Evolutionary conservation across 2,797 vertebrate species (phyloP).

Genomic region (Intellagama lesueurii): DNA sequence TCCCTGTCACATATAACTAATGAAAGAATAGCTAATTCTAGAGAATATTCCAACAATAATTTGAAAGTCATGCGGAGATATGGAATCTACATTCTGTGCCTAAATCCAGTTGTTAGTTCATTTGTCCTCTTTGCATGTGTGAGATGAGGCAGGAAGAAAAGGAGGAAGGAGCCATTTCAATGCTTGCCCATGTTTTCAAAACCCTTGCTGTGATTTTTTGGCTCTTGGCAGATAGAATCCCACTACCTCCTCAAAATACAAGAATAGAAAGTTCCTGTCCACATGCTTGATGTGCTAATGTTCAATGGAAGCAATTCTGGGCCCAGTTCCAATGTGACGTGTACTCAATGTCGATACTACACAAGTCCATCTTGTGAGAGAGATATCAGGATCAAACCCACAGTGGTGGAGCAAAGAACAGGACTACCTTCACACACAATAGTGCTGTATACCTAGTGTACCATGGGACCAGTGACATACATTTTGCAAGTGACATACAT

Average conservation of each 20-base stretch:
- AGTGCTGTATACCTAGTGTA: no score
- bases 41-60: not conserved
- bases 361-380: not conserved
- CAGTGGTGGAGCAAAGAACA: not conserved
- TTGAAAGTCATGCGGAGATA: no score
- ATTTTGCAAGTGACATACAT: not conserved
- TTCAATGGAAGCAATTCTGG: not conserved
- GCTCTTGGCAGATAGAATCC: not conserved
- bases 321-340: not conserved
- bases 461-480: not conserved
- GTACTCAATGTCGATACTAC: not conserved
- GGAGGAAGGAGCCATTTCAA: not conserved
- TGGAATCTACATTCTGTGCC: no score
- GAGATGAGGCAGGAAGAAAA: not conserved
- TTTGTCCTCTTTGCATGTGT: not conserved
- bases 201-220: not conserved
- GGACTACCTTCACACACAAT: not conserved
- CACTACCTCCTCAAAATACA: not conserved
- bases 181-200: not conserved
- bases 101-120: no score
- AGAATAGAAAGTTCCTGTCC: not conserved
- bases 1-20: not conserved
- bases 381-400: not conserved
- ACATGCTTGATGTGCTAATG: not conserved
- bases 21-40: not conserved